Percentiles rank a stretch among this genome's conserved stretches.
phyloP scores from a whole-genome alignment of 2,113 vertebrate species.

The Prietella phreatophila region DNA sequence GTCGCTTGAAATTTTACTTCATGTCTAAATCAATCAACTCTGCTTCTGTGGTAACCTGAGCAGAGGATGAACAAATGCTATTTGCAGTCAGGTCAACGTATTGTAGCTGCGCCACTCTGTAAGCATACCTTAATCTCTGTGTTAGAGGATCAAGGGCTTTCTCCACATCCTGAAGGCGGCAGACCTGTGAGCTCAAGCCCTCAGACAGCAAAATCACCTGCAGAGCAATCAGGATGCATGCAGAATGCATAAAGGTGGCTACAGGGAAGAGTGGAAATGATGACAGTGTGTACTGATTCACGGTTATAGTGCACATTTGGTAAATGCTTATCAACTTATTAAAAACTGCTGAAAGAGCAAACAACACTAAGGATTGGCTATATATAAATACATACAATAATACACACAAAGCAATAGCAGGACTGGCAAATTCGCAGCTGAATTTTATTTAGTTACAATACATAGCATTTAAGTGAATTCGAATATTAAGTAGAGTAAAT shows the following conservation, averaged over 20 bases:
- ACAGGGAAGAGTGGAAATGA: background rate
- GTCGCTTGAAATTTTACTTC: slow-evolving; percentile 5
- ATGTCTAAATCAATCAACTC: background rate
- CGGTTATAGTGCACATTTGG: too few species aligned
- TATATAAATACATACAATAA: too few species aligned
- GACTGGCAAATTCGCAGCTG: background rate
- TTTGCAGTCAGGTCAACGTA: slow-evolving; percentile 39
- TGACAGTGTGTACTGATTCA: background rate
- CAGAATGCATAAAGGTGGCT: slow-evolving; percentile 7
- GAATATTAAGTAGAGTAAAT: background rate
- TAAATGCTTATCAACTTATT: background rate
- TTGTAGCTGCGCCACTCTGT: background rate
- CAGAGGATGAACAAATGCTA: background rate
- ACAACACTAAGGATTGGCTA: too few species aligned
- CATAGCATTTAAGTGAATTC: background rate
- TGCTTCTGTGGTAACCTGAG: slow-evolving; percentile 13
- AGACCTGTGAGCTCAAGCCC: slow-evolving; percentile 58
- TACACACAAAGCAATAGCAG: background rate
- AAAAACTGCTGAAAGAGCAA: background rate
- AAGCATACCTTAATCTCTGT: slow-evolving; percentile 58
- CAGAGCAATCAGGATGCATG: slow-evolving; percentile 13
- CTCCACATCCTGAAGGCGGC: slow-evolving; percentile 59
- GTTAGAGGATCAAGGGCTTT: slow-evolving; percentile 56
- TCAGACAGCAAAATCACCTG: slow-evolving; percentile 63
- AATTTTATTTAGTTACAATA: background rate